Conservation (phyloP, 2,113 vertebrate genomes). For the Cyprinus carpio region DNA sequence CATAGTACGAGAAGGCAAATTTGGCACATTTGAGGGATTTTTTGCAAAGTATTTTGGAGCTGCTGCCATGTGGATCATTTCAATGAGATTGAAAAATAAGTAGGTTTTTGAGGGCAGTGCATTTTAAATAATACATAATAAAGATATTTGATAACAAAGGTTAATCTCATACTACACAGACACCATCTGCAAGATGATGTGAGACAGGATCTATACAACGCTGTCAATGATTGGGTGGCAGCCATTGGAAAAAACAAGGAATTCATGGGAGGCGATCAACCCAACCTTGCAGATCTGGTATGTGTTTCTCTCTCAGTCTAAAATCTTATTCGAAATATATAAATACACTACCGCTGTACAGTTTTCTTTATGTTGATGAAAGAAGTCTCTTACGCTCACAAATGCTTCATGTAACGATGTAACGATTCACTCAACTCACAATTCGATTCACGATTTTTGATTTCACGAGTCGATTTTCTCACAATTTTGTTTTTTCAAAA, state of each 20-base stretch:
- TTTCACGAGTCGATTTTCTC: too few species aligned
- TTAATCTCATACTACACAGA: slow-evolving; percentile 65
- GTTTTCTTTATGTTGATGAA: not conserved
- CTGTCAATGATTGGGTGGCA: slow-evolving; percentile 87
- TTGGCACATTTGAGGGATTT: slow-evolving; percentile 84
- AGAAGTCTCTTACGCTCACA: not conserved
- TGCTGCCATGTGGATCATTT: slow-evolving; percentile 89
- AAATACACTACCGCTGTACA: not conserved
- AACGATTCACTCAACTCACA: too few species aligned
- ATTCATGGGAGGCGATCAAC: slow-evolving; percentile 90
- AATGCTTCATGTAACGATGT: too few species aligned
- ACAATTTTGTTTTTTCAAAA: too few species aligned
- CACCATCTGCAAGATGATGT: slow-evolving; percentile 89
- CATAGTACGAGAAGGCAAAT: slow-evolving; percentile 95
- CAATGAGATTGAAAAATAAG: slow-evolving; percentile 90
- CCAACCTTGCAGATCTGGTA: slow-evolving; percentile 95
- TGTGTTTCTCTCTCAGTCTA: slow-evolving; percentile 47
- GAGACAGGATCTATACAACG: slow-evolving; percentile 89
- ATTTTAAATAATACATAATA: not conserved
- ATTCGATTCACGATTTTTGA: too few species aligned
- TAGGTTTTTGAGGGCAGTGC: slow-evolving; percentile 66
- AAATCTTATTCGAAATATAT: too few species aligned
- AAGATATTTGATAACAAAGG: slow-evolving; percentile 2
- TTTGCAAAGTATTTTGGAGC: slow-evolving; percentile 94
- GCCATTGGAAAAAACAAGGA: slow-evolving; percentile 86